These are phyloP conservation scores for Calephelis nemesis DNA, from an alignment of 1,140 invertebrate genomes.

Conservation along the genomic window DNA sequence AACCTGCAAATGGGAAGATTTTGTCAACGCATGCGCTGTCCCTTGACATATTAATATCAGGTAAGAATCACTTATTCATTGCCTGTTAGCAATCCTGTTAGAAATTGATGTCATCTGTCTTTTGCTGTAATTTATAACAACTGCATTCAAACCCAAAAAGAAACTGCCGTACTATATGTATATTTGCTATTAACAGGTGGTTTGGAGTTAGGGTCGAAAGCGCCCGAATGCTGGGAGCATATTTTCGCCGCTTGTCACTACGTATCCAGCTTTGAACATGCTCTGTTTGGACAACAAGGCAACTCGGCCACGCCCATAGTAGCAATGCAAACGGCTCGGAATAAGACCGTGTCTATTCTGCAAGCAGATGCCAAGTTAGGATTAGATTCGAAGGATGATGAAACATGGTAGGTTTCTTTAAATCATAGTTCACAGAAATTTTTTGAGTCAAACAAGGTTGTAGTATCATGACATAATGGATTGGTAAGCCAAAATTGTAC, in stretches of 20 bases:
- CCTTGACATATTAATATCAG: constrained; percentile 89
- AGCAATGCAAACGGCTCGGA: constrained; percentile 69
- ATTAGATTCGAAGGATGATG: constrained; percentile 83
- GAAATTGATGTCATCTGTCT: no score
- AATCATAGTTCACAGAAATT: no score
- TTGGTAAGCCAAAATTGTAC: no score
- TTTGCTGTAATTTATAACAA: background rate
- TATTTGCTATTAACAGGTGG: constrained; percentile 81
- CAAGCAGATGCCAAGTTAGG: constrained; percentile 69
- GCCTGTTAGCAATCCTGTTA: no score
- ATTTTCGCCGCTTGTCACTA: constrained; percentile 95
- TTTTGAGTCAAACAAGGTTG: no score
- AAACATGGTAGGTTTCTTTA: constrained; percentile 81
- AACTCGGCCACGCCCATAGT: constrained; percentile 72
- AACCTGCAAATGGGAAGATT: constrained; percentile 85
- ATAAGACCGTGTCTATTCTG: constrained; percentile 80
- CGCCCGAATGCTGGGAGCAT: constrained; percentile 95
- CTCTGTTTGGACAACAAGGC: constrained; percentile 86
- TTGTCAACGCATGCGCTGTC: constrained; percentile 92
- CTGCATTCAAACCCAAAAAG: background rate
- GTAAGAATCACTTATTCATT: constrained; percentile 35
- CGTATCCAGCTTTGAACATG: constrained; percentile 93
- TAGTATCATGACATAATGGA: no score
- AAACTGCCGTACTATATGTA: background rate
- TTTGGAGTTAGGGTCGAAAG: constrained; percentile 93